Conservation (phyloP, 2,888 invertebrate genomes). For the Rhingia rostrata region DNA sequence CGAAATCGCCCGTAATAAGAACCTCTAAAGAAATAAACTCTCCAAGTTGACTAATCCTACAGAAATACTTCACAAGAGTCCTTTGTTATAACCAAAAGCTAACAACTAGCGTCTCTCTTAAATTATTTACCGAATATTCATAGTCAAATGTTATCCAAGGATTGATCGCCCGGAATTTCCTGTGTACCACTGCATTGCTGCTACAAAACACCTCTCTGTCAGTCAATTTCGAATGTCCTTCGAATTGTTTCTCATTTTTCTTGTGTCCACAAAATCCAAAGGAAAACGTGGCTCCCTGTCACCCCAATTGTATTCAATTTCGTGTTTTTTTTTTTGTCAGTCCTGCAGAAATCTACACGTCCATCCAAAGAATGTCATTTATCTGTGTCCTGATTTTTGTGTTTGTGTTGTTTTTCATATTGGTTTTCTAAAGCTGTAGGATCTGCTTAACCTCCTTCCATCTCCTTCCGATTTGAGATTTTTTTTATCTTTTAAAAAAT, state of each 20-base stretch:
- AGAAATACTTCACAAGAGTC: too few relatives aligned
- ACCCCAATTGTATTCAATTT: conserved; percentile 56
- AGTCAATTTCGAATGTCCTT: conserved; percentile 35
- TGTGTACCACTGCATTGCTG: conserved; percentile 41
- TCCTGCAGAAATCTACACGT: conserved; percentile 65
- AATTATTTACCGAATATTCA: too few relatives aligned
- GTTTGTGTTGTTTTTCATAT: conserved; percentile 21
- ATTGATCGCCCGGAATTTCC: conserved; percentile 25
- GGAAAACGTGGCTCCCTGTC: conserved; percentile 57
- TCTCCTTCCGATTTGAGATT: conserved; percentile 16
- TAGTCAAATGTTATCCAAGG: too few relatives aligned
- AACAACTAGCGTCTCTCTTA: too few relatives aligned
- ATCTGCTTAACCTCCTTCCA: conserved; percentile 31
- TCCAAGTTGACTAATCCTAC: too few relatives aligned
- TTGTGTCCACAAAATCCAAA: conserved; percentile 53
- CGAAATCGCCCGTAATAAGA: too few relatives aligned
- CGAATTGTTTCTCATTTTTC: conserved; percentile 56
- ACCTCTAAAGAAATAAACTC: too few relatives aligned
- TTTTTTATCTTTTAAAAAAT: conserved; percentile 58
- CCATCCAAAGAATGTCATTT: conserved; percentile 69
- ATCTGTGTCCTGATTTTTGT: conserved; percentile 68
- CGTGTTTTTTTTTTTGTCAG: conserved; percentile 34
- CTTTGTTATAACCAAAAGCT: too few relatives aligned
- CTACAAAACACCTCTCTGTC: conserved; percentile 9
- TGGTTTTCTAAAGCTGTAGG: conserved; percentile 46